Conservation (phyloP, 1,140 invertebrate genomes). For the Papilio polyxenes region DNA sequence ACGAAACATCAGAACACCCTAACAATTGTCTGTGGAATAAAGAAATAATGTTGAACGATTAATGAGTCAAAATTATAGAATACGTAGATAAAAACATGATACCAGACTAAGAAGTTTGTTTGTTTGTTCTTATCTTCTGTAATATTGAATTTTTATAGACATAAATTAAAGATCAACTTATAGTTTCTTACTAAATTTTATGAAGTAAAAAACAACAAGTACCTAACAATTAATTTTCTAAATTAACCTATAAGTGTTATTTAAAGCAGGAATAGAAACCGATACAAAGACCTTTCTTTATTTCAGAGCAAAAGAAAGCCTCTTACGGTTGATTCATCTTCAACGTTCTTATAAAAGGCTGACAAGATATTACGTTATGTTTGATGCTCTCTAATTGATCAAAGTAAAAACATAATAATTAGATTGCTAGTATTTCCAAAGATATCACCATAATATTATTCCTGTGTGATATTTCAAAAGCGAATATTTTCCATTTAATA, state of each 20-base stretch:
- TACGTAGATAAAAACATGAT: no score
- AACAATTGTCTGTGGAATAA: not conserved
- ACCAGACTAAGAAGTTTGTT: no score
- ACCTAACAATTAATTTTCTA: no score
- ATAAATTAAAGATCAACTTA: no score
- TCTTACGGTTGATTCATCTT: not conserved
- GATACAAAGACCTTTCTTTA: not conserved
- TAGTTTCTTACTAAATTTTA: no score
- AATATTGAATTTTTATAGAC: no score
- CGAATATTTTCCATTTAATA: not conserved
- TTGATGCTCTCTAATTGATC: not conserved
- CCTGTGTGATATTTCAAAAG: not conserved
- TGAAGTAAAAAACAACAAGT: no score
- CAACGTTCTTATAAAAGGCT: not conserved
- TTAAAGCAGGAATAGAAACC: not conserved
- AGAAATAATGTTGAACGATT: not conserved
- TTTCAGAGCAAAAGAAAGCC: not conserved
- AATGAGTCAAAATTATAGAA: not conserved
- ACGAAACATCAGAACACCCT: constrained; percentile 14
- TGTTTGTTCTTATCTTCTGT: no score
- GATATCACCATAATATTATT: not conserved
- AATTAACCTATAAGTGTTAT: no score
- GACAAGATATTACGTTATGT: not conserved
- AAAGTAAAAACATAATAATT: not conserved
- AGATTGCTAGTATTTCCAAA: not conserved